Base-by-base conservation (phyloP, 2,888 invertebrate genomes). In the Tetrapedia diversipes region DNA sequence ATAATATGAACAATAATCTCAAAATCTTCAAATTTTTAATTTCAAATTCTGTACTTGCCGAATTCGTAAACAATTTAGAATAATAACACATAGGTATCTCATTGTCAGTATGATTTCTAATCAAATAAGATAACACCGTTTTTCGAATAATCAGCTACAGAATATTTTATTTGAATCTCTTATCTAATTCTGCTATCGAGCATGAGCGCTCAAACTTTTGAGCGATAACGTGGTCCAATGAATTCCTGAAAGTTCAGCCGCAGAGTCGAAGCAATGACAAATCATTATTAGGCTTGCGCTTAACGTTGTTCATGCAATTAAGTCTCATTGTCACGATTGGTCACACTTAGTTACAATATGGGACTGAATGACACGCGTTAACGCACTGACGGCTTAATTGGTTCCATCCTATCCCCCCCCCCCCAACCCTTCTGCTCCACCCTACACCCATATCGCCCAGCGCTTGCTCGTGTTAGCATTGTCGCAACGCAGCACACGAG, bases 371-470 rank as follows among this genome's bases (percentile, higher is more conserved):
- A 85, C 85, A 85, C 83, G 85, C 85, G 86, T 85, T 85, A 85
- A 85, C 85, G 85, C 85, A 85, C 85, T 85, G 83, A 83, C 85
- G 85, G 83, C 79, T 85, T 85, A 85, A 85, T 85, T 85, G 85
- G 83, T 82, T 85, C 68, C 77, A 61, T 78, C 79, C 81, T 68
- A 64, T 49, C 47, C 72, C 57, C 34, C 61, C n/a, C n/a, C n/a
- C n/a, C n/a, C n/a, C n/a, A n/a, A n/a, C n/a, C n/a, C 27, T 34
- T 14, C 24, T 29, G 47, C 41, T 45, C 57, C 59, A 43, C 39
- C n/a, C n/a, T n/a, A n/a, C 37, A 11, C 39, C 57, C 27, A 29
- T 22, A 27, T 51, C 64, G 1, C 37, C 56, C 14, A 41, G n/a
- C 49, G 39, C 34, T n/a, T n/a, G n/a, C n/a, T 61, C 24, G 37